These are phyloP conservation scores for Percopsis transmontana DNA, from an alignment of 2,113 vertebrate genomes.

Conservation along the genomic window DNA sequence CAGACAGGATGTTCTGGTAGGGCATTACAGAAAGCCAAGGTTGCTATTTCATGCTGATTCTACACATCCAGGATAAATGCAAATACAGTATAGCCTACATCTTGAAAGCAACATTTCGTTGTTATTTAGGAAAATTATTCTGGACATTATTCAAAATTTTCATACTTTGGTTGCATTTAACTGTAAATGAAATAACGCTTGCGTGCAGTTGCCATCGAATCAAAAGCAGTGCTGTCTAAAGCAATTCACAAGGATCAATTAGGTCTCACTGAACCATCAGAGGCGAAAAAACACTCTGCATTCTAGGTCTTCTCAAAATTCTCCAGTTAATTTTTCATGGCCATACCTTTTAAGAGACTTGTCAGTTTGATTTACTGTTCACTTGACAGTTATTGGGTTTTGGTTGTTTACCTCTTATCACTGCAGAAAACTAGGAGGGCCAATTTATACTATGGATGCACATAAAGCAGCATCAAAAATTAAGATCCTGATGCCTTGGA, in stretches of 20 bases:
- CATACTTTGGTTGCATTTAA: too few relatives aligned
- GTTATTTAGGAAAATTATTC: too few relatives aligned
- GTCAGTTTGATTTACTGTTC: conserved; percentile 76
- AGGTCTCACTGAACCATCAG: conserved; percentile 25
- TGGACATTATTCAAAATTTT: too few relatives aligned
- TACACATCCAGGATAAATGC: conserved; percentile 29
- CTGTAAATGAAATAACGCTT: too few relatives aligned
- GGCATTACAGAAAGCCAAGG: conserved; percentile 36
- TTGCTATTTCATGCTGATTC: conserved; percentile 24
- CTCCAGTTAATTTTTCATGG: conserved; percentile 73
- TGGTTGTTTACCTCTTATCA: conserved; percentile 78
- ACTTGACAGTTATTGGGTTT: conserved; percentile 77
- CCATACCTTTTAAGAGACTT: conserved; percentile 70
- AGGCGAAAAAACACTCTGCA: conserved; percentile 31
- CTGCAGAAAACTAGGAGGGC: conserved; percentile 63
- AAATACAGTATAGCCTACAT: conserved; percentile 21
- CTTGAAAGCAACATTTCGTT: not conserved
- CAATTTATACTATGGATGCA: conserved; percentile 68
- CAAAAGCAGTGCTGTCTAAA: too few relatives aligned
- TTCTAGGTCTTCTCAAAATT: conserved; percentile 60
- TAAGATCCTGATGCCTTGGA: conserved; percentile 69
- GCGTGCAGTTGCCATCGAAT: too few relatives aligned
- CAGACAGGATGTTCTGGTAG: conserved; percentile 40
- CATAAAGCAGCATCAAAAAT: conserved; percentile 73
- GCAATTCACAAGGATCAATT: too few relatives aligned